These are phyloP conservation scores for Patiria pectinifera DNA, from an alignment of 53 echinoderm and acorn worm species.

Conservation along the genomic window DNA sequence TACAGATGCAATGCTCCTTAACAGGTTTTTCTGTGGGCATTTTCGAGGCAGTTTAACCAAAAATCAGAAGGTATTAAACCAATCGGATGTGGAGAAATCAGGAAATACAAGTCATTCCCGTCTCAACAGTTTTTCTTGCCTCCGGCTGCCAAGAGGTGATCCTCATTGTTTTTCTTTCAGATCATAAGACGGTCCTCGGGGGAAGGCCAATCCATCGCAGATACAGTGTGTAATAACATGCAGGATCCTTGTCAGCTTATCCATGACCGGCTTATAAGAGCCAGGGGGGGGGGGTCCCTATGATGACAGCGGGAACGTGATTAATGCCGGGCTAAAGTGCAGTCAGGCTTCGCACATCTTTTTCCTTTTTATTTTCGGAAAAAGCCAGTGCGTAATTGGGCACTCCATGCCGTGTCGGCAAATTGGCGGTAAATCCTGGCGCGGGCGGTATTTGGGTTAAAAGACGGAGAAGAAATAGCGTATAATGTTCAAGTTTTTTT, in stretches of 20 bases:
- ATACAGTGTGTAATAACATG: background rate
- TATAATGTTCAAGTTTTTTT: background rate
- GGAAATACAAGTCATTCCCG: background rate
- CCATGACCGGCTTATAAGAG: background rate
- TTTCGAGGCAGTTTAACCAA: background rate
- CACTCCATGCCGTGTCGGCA: background rate
- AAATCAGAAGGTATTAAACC: background rate
- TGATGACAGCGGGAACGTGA: background rate
- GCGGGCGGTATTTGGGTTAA: slow-evolving; percentile 1
- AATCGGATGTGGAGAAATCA: background rate
- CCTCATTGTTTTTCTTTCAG: background rate
- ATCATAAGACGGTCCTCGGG: background rate
- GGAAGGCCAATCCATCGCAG: background rate
- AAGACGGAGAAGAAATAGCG: background rate
- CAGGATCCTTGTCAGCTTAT: background rate
- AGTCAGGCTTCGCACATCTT: background rate
- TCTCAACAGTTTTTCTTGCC: background rate
- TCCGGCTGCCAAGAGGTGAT: background rate
- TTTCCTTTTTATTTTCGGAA: background rate
- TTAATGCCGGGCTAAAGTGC: slow-evolving; percentile 10
- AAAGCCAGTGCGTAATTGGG: background rate
- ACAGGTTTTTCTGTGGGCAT: no score
- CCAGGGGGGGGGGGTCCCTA: background rate
- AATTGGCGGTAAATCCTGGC: slow-evolving; percentile 21
- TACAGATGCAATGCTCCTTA: no score